Base-by-base conservation (phyloP, 2,797 vertebrate species). In the Percopsis omiscomaycus region DNA sequence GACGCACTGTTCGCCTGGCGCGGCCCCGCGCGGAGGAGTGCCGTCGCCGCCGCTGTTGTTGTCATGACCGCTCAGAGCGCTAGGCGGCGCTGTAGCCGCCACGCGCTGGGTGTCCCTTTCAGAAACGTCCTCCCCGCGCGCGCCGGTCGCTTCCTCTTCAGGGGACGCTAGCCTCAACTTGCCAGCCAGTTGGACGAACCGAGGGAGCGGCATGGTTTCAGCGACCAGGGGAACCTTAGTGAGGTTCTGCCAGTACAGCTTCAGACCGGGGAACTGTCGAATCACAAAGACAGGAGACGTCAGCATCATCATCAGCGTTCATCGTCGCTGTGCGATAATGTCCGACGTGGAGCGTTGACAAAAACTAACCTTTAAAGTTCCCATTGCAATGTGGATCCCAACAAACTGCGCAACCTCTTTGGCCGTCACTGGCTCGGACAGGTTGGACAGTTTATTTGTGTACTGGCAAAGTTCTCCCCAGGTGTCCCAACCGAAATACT, bases 371-470 rank as follows among this genome's bases (percentile, higher is more conserved):
- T 93, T 93, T 46, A 94, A 83, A 22, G 92, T 93, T 86, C 92
- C 93, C 92, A 94, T 94, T 58, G 92, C 92, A 67, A 94, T 89
- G 80, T 93, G 92, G 79, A 93, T 92, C 68, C 92, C 93, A 42
- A 93, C 89, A 83, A 91, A 92, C 68, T 87, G 81, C 22, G 91
- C 89, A 27, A 93, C 89, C 69, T 93, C 92, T 74, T 63, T 79
- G 63, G 65, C 77, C 6, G 89, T 89, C 53, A 91, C 73, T n/a
- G 75, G 59, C 1, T 74, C 71, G n/a, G 77, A 2, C 52, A 75
- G 58, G 58, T 73, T 86, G 65, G 88, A 79, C 0, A 53, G 66
- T 68, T 79, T 69, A 66, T 83, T 82, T 67, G 90, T 93, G 78
- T 71, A 90, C 47, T 50, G 69, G 32, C 89, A 83, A 61, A 93